Conservation (phyloP, 2,113 vertebrate species). For the Muscicapa adusta region DNA sequence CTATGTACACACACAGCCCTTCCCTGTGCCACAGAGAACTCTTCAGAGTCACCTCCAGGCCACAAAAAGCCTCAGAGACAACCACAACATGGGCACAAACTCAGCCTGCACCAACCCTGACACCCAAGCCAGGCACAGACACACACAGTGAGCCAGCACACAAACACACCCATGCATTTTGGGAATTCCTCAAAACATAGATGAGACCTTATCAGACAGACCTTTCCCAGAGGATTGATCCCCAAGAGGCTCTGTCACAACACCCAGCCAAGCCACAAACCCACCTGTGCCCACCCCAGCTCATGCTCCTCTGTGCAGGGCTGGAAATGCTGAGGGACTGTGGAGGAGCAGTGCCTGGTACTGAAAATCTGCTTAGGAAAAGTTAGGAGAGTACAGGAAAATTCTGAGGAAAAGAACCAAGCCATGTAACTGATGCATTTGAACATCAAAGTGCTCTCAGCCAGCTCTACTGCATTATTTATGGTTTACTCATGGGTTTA, state of each 20-base stretch:
- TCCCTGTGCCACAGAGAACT: not conserved
- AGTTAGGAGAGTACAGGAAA: not conserved
- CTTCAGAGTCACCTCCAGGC: not conserved
- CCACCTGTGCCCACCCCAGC: not conserved
- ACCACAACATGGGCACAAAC: not conserved
- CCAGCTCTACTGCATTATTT: conserved; percentile 19
- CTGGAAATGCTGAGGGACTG: not conserved
- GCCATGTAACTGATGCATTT: not conserved
- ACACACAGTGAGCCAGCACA: not conserved
- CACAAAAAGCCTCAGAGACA: not conserved
- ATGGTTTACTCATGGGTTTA: conserved; percentile 30
- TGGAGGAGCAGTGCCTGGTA: not conserved
- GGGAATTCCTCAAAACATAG: not conserved
- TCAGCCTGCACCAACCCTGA: not conserved
- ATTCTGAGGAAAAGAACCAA: not conserved
- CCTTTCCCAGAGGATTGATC: not conserved
- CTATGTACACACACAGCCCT: not conserved
- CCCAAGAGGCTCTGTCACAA: not conserved
- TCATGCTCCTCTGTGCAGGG: accelerated
- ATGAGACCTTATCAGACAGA: not conserved
- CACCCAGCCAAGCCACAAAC: not conserved
- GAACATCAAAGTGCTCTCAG: conserved; percentile 45
- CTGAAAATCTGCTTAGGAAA: not conserved
- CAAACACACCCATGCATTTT: not conserved
- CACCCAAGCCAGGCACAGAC: accelerated